Percentiles rank a stretch among this genome's conserved stretches.
phyloP scores from a whole-genome alignment of 2,797 vertebrate species.

The Anableps anableps region DNA sequence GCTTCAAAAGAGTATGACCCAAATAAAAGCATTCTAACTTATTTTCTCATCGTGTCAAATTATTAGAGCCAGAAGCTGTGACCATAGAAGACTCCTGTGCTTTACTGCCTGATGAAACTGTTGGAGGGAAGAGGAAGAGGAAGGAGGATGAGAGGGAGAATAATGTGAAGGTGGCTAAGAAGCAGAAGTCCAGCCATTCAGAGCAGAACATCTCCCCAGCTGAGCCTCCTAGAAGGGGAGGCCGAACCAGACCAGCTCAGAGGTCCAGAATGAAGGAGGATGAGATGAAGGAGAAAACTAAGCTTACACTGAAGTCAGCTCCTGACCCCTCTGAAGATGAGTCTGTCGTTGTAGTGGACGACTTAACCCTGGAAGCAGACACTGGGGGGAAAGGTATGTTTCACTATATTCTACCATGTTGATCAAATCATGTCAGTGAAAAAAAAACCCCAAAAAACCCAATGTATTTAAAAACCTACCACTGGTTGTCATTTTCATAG shows the following conservation, averaged over 20 bases:
- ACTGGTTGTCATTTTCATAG: not conserved
- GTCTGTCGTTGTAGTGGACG: constrained; percentile 55
- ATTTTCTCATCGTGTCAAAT: constrained; percentile 14
- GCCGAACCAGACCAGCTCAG: constrained; percentile 52
- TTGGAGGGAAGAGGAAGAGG: constrained; percentile 79
- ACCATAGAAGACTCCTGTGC: constrained; percentile 11
- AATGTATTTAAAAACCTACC: not conserved
- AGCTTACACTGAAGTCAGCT: constrained; percentile 9
- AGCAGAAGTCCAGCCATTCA: constrained; percentile 57
- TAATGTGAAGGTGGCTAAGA: constrained; percentile 72
- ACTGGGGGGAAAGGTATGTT: constrained; percentile 58
- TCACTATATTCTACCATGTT: not conserved
- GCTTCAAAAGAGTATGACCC: not conserved
- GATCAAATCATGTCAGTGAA: not conserved
- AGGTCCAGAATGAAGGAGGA: constrained; percentile 52
- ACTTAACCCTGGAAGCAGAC: constrained; percentile 46
- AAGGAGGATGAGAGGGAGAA: constrained; percentile 52
- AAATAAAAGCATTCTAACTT: not conserved
- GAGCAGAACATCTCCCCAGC: constrained; percentile 22
- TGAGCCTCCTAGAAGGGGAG: constrained; percentile 38
- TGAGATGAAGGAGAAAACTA: constrained; percentile 29
- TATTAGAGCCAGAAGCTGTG: constrained; percentile 50
- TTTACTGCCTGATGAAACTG: constrained; percentile 33
- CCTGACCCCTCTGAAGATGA: constrained; percentile 36
- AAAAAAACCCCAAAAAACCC: not conserved